Evolutionary conservation across 2,888 invertebrate species (phyloP).

Genomic region (Diarsia rubi): DNA sequence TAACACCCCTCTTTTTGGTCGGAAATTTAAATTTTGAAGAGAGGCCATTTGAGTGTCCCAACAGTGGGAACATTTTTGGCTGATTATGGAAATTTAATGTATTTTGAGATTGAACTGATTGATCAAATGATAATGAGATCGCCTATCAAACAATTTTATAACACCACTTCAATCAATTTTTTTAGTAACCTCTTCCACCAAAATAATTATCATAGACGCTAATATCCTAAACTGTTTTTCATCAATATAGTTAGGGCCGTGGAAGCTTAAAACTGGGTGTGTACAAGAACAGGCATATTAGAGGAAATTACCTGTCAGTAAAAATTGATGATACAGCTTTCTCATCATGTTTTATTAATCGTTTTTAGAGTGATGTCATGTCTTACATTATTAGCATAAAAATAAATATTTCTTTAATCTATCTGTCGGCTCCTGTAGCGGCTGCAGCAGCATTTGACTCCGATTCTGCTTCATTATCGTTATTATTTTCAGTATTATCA

Average conservation of each 20-base stretch:
- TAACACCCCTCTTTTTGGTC: no score
- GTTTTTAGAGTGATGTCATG: conserved; percentile 45
- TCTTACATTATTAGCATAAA: conserved; percentile 29
- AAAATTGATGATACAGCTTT: conserved; percentile 56
- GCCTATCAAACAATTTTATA: neutral
- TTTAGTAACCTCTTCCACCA: neutral
- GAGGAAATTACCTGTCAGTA: conserved; percentile 64
- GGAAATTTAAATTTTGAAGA: no score
- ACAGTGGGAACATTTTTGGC: neutral
- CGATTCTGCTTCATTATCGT: conserved; percentile 8
- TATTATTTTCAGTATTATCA: conserved; percentile 3
- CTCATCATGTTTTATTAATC: conserved; percentile 61
- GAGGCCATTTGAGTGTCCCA: neutral
- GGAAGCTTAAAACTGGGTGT: conserved; percentile 41
- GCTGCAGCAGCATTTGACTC: neutral
- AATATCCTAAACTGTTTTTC: conserved; percentile 28
- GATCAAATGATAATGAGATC: neutral
- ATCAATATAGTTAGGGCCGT: conserved; percentile 33
- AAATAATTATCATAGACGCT: conserved; percentile 14
- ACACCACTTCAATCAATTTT: neutral
- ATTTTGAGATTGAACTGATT: neutral
- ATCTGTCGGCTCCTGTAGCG: neutral
- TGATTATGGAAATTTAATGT: neutral
- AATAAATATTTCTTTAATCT: conserved; percentile 22
- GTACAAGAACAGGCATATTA: conserved; percentile 38